Percentiles rank a stretch among this genome's conserved stretches.
These are phyloP conservation scores for Yoshiicerus persimilis DNA, from an alignment of 1,140 invertebrate species.

Conservation along the genomic window DNA sequence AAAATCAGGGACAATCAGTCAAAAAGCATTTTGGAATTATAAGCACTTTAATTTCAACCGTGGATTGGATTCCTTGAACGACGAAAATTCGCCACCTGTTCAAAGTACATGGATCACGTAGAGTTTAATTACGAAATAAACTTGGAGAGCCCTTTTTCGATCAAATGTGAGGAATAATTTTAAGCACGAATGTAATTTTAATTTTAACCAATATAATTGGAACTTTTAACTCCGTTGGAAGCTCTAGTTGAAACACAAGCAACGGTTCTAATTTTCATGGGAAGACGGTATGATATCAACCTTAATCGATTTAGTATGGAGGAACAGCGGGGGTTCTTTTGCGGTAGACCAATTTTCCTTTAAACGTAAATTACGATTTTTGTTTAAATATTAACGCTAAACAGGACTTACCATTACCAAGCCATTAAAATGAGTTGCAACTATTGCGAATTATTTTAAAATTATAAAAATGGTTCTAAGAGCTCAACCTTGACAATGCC, in stretches of 20 bases:
- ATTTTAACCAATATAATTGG: too few relatives aligned
- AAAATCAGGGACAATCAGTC: not conserved
- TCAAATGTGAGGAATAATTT: too few relatives aligned
- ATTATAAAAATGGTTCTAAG: not conserved
- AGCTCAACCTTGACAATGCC: constrained; percentile 11
- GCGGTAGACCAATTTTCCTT: constrained; percentile 48
- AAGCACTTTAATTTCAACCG: not conserved
- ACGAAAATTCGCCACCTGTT: not conserved
- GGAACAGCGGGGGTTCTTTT: constrained; percentile 46
- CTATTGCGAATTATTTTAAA: too few relatives aligned
- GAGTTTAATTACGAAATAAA: not conserved
- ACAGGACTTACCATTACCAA: too few relatives aligned
- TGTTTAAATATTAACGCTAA: too few relatives aligned
- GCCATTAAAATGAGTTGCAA: too few relatives aligned
- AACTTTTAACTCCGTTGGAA: too few relatives aligned
- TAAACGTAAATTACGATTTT: constrained; percentile 24
- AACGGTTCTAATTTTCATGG: constrained; percentile 51
- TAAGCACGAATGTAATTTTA: too few relatives aligned
- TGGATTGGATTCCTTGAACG: not conserved
- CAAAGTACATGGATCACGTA: not conserved
- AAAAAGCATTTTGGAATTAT: not conserved
- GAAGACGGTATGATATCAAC: constrained; percentile 48
- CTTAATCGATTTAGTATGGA: constrained; percentile 42
- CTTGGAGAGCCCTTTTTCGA: too few relatives aligned
- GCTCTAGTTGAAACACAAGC: not conserved